These are phyloP conservation scores for Danio aesculapii DNA, from an alignment of 2,797 vertebrate genomes.

Conservation along the genomic window DNA sequence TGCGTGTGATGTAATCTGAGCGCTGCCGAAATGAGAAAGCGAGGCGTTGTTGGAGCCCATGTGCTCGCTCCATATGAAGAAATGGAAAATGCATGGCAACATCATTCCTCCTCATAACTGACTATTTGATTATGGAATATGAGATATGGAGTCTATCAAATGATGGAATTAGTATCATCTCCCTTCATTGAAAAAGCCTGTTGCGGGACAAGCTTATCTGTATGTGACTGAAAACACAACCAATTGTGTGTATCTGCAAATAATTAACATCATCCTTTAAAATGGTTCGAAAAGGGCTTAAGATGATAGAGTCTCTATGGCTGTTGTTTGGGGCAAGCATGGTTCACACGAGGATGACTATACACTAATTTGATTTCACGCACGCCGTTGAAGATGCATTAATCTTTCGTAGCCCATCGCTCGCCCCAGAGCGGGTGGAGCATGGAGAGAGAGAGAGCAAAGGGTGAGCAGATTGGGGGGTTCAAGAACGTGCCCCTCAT, in stretches of 20 bases:
- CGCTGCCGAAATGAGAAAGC: constrained; percentile 49
- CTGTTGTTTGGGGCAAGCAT: constrained; percentile 67
- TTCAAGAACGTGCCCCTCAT: constrained; percentile 74
- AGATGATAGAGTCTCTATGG: constrained; percentile 66
- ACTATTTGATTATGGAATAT: constrained; percentile 52
- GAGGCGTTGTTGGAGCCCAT: constrained; percentile 16
- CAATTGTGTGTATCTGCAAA: constrained; percentile 29
- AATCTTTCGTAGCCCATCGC: constrained; percentile 81
- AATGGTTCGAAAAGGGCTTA: constrained; percentile 47
- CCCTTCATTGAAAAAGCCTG: constrained; percentile 17
- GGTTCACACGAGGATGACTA: constrained; percentile 74
- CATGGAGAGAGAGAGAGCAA: constrained; percentile 65
- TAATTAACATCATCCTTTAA: constrained; percentile 60
- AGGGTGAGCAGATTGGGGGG: constrained; percentile 57
- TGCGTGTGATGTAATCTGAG: constrained; percentile 64
- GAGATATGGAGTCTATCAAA: constrained; percentile 32
- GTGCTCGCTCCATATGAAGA: constrained; percentile 41
- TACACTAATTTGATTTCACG: constrained; percentile 86
- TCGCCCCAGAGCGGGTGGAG: constrained; percentile 77
- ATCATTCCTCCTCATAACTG: constrained; percentile 50
- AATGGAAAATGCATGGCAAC: constrained; percentile 36
- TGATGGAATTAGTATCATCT: constrained; percentile 5
- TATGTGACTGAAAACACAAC: constrained; percentile 20
- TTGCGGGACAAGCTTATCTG: constrained; percentile 10
- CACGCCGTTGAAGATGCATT: constrained; percentile 80